These are phyloP conservation scores for Trachops cirrhosus DNA, from an alignment of 2,797 vertebrate genomes.

Conservation along the genomic window DNA sequence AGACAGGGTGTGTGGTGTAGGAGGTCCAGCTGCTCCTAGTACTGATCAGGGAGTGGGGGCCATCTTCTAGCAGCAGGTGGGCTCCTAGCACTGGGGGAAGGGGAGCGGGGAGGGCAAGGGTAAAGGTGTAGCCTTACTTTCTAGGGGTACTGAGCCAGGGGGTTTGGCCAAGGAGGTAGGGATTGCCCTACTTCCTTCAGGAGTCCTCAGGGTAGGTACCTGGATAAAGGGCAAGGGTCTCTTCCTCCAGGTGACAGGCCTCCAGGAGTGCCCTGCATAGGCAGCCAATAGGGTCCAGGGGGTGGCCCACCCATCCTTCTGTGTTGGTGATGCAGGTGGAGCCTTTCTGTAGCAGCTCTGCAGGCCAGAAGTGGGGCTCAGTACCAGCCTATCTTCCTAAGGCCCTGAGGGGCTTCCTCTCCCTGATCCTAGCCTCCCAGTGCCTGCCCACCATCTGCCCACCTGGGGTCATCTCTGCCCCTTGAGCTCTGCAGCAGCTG, in stretches of 20 bases:
- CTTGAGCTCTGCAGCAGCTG: background rate
- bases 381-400: background rate
- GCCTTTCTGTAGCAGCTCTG: slow-evolving; percentile 81
- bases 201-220: slow-evolving; percentile 58
- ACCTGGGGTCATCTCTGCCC: too few species aligned
- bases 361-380: background rate
- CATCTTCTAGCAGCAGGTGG: background rate
- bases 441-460: background rate
- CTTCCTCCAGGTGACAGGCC: slow-evolving; percentile 79
- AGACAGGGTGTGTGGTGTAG: background rate
- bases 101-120: background rate
- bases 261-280: slow-evolving; percentile 81
- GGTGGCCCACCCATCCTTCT: slow-evolving; percentile 84
- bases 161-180: background rate
- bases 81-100: background rate
- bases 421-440: background rate
- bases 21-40: background rate
- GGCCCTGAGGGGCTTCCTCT: background rate
- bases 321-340: slow-evolving; percentile 76
- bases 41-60: background rate
- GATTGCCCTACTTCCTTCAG: background rate
- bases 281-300: slow-evolving; percentile 83
- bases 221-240: slow-evolving; percentile 73
- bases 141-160: background rate
- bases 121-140: background rate